These are phyloP conservation scores for Puntigrus tetrazona DNA, from an alignment of 2,113 vertebrate genomes.

Conservation along the genomic window DNA sequence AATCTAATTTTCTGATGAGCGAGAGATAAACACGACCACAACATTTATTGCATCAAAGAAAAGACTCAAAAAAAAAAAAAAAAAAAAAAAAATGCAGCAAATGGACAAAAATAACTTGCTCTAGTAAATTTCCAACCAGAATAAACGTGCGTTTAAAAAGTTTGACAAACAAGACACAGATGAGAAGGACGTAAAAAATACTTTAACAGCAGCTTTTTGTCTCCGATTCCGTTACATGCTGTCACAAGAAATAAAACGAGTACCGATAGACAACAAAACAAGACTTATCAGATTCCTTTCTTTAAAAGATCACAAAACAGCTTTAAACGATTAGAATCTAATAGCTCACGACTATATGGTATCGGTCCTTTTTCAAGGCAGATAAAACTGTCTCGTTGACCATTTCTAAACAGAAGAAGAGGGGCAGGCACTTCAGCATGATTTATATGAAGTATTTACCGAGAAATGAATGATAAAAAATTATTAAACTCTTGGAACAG, in stretches of 20 bases:
- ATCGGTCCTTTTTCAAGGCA: neutral
- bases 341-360: neutral
- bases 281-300: neutral
- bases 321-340: neutral
- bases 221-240: neutral
- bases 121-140: neutral
- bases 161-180: neutral
- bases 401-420: neutral
- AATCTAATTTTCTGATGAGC: neutral
- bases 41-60: neutral
- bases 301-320: neutral
- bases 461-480: too few species aligned
- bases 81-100: neutral
- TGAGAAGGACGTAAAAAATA: neutral
- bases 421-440: neutral
- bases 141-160: neutral
- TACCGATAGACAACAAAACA: neutral
- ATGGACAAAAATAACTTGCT: neutral
- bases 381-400: neutral
- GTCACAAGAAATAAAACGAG: neutral
- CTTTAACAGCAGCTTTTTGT: neutral
- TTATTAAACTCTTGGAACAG: too few species aligned
- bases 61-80: too few species aligned
- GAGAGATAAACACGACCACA: neutral
- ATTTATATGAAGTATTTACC: too few species aligned